Evolutionary conservation across 2,113 vertebrate genomes (phyloP).

Genomic region (Chionis minor): DNA sequence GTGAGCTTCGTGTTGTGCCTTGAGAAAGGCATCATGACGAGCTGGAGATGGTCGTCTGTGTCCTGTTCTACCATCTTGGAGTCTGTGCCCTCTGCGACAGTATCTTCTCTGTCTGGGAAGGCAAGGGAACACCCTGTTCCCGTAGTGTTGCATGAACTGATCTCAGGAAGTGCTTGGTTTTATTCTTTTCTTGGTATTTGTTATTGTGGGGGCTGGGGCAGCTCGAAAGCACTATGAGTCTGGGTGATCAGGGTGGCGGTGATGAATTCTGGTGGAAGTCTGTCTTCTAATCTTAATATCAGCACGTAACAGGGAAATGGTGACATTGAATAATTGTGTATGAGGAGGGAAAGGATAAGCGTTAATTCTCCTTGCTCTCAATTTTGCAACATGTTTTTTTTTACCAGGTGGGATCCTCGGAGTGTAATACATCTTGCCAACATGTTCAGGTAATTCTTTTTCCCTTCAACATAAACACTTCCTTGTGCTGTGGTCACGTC

Average conservation of each 20-base stretch:
- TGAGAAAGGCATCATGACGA: not conserved
- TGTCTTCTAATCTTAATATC: not conserved
- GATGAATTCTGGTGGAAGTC: not conserved
- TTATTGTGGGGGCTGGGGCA: not conserved
- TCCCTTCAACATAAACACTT: not conserved
- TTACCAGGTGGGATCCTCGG: constrained; percentile 86
- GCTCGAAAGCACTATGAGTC: not conserved
- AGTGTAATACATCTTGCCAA: constrained; percentile 89
- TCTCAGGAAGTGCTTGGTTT: not conserved
- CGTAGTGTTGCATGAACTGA: not conserved
- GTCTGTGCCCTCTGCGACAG: not conserved
- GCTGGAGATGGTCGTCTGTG: not conserved
- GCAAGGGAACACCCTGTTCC: not conserved
- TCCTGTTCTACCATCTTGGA: not conserved
- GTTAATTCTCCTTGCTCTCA: not conserved
- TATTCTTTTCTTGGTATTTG: not conserved
- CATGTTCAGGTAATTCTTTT: constrained; percentile 90
- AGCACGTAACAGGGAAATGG: not conserved
- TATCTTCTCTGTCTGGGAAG: not conserved
- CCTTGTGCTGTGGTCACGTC: not conserved
- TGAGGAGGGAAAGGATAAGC: not conserved
- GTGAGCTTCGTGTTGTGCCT: not conserved
- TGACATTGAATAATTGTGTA: not conserved
- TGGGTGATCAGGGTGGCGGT: not conserved
- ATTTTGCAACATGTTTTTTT: not conserved